These are phyloP conservation scores for Saguinus imperator DNA, from an alignment of 2,113 vertebrate genomes.

Conservation along the genomic window DNA sequence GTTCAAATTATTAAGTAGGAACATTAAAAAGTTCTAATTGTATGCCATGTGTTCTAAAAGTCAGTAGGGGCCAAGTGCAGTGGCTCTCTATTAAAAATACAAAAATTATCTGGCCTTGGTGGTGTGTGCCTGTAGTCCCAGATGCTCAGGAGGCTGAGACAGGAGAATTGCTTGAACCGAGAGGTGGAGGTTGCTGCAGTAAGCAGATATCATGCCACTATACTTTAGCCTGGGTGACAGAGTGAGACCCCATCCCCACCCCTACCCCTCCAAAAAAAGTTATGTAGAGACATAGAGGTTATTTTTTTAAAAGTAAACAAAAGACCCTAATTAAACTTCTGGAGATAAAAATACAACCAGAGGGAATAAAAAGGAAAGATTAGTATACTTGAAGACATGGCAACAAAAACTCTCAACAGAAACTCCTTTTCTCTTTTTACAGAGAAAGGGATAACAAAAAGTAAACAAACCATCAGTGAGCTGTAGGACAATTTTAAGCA, in stretches of 20 bases:
- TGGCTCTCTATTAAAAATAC: too few relatives aligned
- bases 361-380: not conserved
- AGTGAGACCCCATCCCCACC: too few relatives aligned
- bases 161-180: too few relatives aligned
- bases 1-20: not conserved
- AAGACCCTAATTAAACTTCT: not conserved
- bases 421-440: too few relatives aligned
- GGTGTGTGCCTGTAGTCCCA: too few relatives aligned
- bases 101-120: too few relatives aligned
- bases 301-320: not conserved
- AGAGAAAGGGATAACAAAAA: not conserved
- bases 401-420: not conserved
- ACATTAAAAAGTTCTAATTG: not conserved
- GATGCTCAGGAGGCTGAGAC: too few relatives aligned
- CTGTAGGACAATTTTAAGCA: not conserved
- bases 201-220: too few relatives aligned
- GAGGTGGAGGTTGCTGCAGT: too few relatives aligned
- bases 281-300: too few relatives aligned
- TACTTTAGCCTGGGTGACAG: too few relatives aligned
- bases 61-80: not conserved
- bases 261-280: not conserved
- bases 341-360: not conserved
- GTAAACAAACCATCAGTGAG: not conserved
- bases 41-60: not conserved
- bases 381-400: not conserved